Base-by-base conservation (phyloP, 2,113 vertebrate genomes). In the Oncorhynchus clarkii region DNA sequence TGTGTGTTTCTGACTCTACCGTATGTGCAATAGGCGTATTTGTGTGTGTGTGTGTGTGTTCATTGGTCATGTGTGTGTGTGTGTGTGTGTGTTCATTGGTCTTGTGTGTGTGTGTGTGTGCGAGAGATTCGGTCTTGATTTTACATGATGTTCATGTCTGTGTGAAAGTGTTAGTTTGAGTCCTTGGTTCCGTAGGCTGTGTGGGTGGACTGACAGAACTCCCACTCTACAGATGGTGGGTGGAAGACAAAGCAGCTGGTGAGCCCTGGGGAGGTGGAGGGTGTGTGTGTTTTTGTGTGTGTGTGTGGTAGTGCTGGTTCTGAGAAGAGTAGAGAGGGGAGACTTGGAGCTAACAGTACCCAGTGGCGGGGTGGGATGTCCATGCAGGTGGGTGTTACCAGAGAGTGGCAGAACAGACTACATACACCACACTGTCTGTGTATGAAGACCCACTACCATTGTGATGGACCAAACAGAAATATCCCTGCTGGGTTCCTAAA, bases 211-310 rank as follows among this genome's bases (percentile, higher is more conserved):
- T 20, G 20, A 84, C 67, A 82, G 71, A 86, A 85, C 82, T 74
- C 76, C 73, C 72, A 66, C 78, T 62, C 80, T 82, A 78, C 83
- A 88, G 72, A 85, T 82, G 83, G 81, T 71, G 75, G 62, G 78
- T 74, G 22, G 29, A 26, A 71, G 70, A 71, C 66, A 70, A 18
- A 80, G 59, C 78, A 80, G 82, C 79, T 84, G 76, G 64, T 68
- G 51, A 7, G 31, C 57, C 60, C 73, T 29, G 18, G 67, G 78
- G 66, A 60, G 73, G 31, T n/a, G n/a, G 59, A 22, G 59, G n/a
- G 60, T 74, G 78, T 70, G 67, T 64, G 60, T 69, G 67, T 18
- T 27, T 67, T 49, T 60, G 82, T 34, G 84, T 78, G 70, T 70
- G 76, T 82, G 74, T 83, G 82, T 80, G 70, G 31, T 29, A 31